These are phyloP conservation scores for Mormyrops attenuatus DNA, from an alignment of 2,797 vertebrate species.

Conservation along the genomic window DNA sequence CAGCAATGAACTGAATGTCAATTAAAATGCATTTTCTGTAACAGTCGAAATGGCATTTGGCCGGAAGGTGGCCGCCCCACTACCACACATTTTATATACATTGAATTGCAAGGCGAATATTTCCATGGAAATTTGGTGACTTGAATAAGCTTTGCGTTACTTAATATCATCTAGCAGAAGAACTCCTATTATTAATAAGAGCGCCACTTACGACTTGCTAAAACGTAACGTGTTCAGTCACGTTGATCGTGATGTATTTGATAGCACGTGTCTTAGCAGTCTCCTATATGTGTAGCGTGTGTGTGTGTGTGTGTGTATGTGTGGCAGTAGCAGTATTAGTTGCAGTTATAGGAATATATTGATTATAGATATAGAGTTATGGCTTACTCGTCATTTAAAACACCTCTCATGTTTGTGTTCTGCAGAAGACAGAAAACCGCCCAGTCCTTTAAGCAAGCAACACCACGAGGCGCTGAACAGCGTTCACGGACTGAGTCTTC, in stretches of 20 bases:
- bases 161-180: not conserved
- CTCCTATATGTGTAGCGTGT: not conserved
- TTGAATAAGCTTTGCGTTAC: not conserved
- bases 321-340: not conserved
- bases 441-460: conserved; percentile 73
- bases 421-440: conserved; percentile 75
- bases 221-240: not conserved
- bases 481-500: conserved; percentile 78
- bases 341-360: not conserved
- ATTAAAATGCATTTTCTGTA: not conserved
- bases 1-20: too few relatives aligned
- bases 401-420: conserved; percentile 42
- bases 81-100: not conserved
- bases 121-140: not conserved
- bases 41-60: not conserved
- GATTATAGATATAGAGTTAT: not conserved
- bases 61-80: not conserved
- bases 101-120: not conserved
- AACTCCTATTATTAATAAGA: not conserved
- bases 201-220: not conserved
- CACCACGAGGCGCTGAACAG: conserved; percentile 68
- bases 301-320: not conserved
- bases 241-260: not conserved
- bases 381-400: conserved; percentile 32
- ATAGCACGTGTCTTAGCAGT: not conserved